phyloP scores from a whole-genome alignment of 1,140 invertebrate genomes.

The Geopemphigus sp. region DNA sequence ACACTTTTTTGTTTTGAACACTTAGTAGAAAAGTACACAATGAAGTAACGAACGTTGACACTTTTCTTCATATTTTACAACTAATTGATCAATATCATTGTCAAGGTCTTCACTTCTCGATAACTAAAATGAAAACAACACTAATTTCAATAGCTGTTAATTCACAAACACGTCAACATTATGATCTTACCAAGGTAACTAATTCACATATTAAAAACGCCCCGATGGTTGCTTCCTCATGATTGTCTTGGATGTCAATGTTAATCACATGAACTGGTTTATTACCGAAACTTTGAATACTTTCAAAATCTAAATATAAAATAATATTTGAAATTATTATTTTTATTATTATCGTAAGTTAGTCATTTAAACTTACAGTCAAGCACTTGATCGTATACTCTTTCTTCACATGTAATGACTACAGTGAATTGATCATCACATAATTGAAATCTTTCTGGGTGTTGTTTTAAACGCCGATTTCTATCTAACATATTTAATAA shows the following conservation, averaged over 20 bases:
- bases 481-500: slow-evolving; percentile 97
- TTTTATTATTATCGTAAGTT: background rate
- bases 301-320: slow-evolving; percentile 56
- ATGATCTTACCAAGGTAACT: slow-evolving; percentile 73
- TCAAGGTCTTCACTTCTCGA: slow-evolving; percentile 89
- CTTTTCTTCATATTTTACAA: slow-evolving; percentile 93
- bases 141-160: background rate
- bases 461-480: slow-evolving; percentile 91
- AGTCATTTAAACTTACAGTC: slow-evolving; percentile 56
- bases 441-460: slow-evolving; percentile 92
- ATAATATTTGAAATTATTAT: background rate
- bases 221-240: slow-evolving; percentile 99
- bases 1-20: too few relatives aligned
- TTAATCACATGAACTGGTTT: slow-evolving; percentile 95
- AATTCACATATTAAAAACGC: slow-evolving; percentile 98
- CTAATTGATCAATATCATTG: slow-evolving; percentile 95
- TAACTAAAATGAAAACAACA: slow-evolving; percentile 62
- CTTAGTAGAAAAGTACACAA: slow-evolving; percentile 89
- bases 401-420: slow-evolving; percentile 95
- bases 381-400: slow-evolving; percentile 93
- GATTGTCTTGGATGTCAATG: slow-evolving; percentile 99
- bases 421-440: slow-evolving; percentile 92
- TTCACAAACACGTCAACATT: background rate
- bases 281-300: slow-evolving; percentile 64
- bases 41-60: slow-evolving; percentile 85